Conservation (phyloP, 2,888 invertebrate genomes). For the Mesorhabditis spiculigera region DNA sequence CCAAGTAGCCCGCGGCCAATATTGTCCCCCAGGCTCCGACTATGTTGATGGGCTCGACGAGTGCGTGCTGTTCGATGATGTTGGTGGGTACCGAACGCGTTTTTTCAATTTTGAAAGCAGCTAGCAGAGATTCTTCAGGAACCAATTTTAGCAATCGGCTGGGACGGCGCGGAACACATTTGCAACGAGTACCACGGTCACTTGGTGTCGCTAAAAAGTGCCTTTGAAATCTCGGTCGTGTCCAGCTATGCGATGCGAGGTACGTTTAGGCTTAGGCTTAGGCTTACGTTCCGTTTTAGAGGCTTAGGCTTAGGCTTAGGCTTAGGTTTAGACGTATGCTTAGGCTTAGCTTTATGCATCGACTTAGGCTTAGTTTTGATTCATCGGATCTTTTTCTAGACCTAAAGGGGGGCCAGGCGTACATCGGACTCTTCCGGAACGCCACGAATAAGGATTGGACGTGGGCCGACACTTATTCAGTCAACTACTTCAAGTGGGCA, state of each 20-base stretch:
- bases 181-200: background rate
- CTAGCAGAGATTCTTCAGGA: background rate
- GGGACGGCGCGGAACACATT: background rate
- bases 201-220: background rate
- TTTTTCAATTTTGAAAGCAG: background rate
- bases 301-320: too few species aligned
- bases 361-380: too few species aligned
- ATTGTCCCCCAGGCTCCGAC: background rate
- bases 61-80: background rate
- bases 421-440: conserved; percentile 1
- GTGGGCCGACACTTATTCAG: background rate
- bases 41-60: background rate
- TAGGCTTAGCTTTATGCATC: too few species aligned
- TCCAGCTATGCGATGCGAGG: background rate
- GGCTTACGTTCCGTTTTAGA: too few species aligned
- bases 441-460: background rate
- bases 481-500: background rate
- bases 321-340: too few species aligned
- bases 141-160: background rate
- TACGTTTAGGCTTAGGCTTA: background rate
- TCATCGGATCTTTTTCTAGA: background rate
- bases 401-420: background rate
- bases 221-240: background rate
- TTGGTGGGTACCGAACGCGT: background rate
- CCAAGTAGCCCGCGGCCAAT: background rate